Conservation (phyloP, 2,113 vertebrate species). For the Candoia aspera region DNA sequence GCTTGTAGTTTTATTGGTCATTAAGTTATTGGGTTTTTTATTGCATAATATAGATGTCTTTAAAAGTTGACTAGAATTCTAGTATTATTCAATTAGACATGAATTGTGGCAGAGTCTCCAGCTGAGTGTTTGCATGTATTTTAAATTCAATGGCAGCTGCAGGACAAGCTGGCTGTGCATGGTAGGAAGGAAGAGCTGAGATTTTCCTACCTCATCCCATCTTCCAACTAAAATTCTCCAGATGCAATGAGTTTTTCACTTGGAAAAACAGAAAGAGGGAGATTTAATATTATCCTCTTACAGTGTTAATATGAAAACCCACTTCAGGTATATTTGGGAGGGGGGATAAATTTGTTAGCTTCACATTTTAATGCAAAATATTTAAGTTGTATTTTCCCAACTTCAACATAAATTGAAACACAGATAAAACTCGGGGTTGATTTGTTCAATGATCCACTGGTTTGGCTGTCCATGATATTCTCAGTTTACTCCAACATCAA, state of each 20-base stretch:
- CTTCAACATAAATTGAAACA: neutral
- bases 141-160: neutral
- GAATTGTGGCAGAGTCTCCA: neutral
- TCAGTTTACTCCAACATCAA: neutral
- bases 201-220: no score
- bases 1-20: neutral
- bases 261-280: neutral
- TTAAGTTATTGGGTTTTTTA: neutral
- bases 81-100: neutral
- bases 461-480: neutral
- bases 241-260: neutral
- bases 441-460: neutral
- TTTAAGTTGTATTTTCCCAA: no score
- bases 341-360: neutral
- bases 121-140: neutral
- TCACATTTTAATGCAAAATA: no score
- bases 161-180: neutral
- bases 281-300: neutral
- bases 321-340: neutral
- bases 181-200: no score
- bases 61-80: neutral
- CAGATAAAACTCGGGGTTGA: neutral
- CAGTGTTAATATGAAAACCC: neutral
- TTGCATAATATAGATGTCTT: neutral
- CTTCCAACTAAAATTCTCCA: neutral